A percentile compares a stretch with the other conserved stretches of the same genome.
Evolutionary conservation across 1,140 invertebrate genomes (phyloP).

Genomic region (Doryteuthis pealeii): DNA sequence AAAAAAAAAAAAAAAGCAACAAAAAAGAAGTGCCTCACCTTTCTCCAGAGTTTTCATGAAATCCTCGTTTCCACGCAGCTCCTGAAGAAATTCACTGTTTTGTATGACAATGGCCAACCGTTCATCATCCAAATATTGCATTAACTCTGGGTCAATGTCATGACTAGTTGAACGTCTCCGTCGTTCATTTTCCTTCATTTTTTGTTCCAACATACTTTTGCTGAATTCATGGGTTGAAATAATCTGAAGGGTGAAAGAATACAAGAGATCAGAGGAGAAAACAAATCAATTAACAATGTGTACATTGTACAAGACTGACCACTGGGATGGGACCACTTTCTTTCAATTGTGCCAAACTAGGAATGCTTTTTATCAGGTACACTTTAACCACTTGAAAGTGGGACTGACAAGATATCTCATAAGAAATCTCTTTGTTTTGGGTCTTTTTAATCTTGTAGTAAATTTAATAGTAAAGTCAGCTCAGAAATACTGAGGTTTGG

Average conservation of each 20-base stretch:
- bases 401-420: too few species aligned
- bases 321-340: too few species aligned
- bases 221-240: conserved; percentile 53
- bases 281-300: too few species aligned
- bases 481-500: too few species aligned
- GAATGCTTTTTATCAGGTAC: too few species aligned
- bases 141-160: conserved; percentile 62
- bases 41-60: conserved; percentile 81
- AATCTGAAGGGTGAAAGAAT: conserved; percentile 28
- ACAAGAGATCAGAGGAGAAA: neutral
- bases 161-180: conserved; percentile 44
- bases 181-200: conserved; percentile 61
- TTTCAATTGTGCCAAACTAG: too few species aligned
- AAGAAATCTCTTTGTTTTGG: too few species aligned
- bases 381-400: too few species aligned
- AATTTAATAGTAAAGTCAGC: too few species aligned
- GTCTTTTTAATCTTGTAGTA: too few species aligned
- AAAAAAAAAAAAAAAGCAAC: too few species aligned
- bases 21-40: conserved; percentile 34
- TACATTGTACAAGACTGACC: too few species aligned
- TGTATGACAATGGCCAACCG: conserved; percentile 84
- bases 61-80: conserved; percentile 83
- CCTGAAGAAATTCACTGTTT: conserved; percentile 90
- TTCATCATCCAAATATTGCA: conserved; percentile 64
- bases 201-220: conserved; percentile 58